A percentile compares a stretch with the other conserved stretches of the same genome.
These are phyloP conservation scores for Gonioctena quinquepunctata DNA, from an alignment of 1,140 invertebrate genomes.

Conservation along the genomic window DNA sequence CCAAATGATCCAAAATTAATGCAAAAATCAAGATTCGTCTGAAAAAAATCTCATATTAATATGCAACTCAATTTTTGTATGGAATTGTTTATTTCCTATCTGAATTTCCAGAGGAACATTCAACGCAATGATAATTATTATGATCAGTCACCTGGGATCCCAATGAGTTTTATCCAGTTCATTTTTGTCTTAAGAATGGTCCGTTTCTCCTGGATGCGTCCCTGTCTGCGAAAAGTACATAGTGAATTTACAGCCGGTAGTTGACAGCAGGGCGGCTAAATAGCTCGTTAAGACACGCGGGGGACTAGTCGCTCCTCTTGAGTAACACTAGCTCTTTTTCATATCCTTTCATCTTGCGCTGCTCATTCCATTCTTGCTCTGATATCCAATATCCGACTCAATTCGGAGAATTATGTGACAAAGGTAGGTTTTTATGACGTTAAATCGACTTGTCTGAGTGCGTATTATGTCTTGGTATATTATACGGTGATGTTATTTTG, in stretches of 20 bases:
- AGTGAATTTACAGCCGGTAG: conserved; percentile 32
- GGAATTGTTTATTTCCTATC: no score
- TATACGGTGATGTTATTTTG: neutral
- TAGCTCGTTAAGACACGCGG: conserved; percentile 36
- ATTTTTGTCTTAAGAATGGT: no score
- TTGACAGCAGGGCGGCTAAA: conserved; percentile 33
- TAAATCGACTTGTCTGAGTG: conserved; percentile 1
- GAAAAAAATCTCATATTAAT: no score
- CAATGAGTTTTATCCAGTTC: no score
- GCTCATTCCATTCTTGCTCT: conserved; percentile 22
- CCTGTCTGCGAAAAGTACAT: conserved; percentile 8
- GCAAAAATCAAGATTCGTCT: no score
- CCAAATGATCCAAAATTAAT: no score
- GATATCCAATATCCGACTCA: conserved; percentile 32
- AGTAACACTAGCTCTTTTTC: conserved; percentile 26
- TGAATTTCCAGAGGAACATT: no score
- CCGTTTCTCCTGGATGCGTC: neutral
- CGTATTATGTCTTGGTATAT: neutral
- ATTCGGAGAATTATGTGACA: conserved; percentile 28
- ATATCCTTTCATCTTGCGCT: conserved; percentile 23
- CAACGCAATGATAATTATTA: no score
- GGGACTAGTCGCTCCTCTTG: conserved; percentile 21
- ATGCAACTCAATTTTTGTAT: no score
- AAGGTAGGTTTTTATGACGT: conserved; percentile 22
- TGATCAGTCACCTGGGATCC: no score